Evolutionary conservation across 2,113 vertebrate species (phyloP).

Genomic region (Hepsetus odoe): DNA sequence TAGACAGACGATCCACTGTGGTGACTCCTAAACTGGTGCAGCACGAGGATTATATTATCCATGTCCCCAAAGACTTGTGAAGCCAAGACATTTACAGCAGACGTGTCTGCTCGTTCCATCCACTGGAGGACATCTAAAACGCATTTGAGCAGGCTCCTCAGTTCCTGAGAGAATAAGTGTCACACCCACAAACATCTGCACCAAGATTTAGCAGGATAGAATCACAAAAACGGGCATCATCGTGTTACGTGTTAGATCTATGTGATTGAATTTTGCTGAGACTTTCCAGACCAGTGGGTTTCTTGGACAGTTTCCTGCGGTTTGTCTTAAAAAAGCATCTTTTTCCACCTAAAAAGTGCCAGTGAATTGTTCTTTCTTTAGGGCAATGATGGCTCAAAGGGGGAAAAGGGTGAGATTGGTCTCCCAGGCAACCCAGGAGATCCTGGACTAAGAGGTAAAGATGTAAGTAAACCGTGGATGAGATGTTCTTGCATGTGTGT

Average conservation of each 20-base stretch:
- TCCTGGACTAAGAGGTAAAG: conserved; percentile 90
- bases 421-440: conserved; percentile 75
- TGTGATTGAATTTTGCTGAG: background rate
- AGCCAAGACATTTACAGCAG: too few species aligned
- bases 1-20: too few species aligned
- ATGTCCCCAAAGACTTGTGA: too few species aligned
- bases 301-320: background rate
- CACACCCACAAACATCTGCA: too few species aligned
- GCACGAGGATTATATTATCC: too few species aligned
- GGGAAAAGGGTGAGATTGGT: conserved; percentile 78
- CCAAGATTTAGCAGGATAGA: too few species aligned
- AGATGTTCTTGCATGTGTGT: conserved; percentile 6
- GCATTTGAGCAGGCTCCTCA: too few species aligned
- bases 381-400: conserved; percentile 80
- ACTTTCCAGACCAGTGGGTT: background rate
- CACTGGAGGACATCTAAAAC: too few species aligned
- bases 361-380: conserved; percentile 55
- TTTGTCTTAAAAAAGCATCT: background rate
- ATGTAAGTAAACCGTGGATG: conserved; percentile 83
- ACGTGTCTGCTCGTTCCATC: too few species aligned
- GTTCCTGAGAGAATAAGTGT: too few species aligned
- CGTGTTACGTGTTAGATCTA: background rate
- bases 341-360: background rate
- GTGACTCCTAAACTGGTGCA: too few species aligned
- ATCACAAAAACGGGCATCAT: too few species aligned